Conservation (phyloP, 1,140 invertebrate genomes). For the Brachionus calyciflorus region DNA sequence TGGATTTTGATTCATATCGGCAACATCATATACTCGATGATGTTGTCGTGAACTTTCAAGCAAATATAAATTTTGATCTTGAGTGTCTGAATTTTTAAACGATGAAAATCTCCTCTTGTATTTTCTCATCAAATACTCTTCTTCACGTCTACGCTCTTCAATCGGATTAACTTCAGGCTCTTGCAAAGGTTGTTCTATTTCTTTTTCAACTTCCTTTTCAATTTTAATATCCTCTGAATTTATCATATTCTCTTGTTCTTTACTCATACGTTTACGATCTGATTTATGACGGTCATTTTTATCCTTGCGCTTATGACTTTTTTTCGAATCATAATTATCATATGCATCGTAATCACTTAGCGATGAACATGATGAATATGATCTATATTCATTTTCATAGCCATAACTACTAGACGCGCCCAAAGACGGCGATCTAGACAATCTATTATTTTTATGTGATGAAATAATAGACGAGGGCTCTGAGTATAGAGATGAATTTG, state of each 20-base stretch:
- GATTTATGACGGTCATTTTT: conserved; percentile 4
- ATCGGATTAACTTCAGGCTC: background rate
- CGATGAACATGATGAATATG: conserved; percentile 11
- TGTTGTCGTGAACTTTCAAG: conserved; percentile 21
- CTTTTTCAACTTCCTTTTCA: background rate
- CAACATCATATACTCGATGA: conserved; percentile 5
- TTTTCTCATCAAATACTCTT: conserved; percentile 41
- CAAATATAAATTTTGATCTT: conserved; percentile 37
- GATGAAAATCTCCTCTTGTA: conserved; percentile 23
- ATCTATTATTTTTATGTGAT: background rate
- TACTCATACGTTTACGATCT: background rate
- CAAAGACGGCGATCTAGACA: background rate
- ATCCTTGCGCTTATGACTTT: background rate
- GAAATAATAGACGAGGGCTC: background rate
- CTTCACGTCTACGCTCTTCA: conserved; percentile 10
- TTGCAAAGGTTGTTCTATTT: background rate
- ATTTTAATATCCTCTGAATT: background rate
- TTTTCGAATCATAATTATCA: background rate
- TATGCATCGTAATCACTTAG: background rate
- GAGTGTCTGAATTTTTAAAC: background rate
- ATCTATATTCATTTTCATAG: background rate
- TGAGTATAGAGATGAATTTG: background rate
- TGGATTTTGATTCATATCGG: background rate
- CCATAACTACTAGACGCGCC: background rate
- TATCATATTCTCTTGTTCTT: background rate